Percentiles rank a stretch among this genome's conserved stretches.
These are phyloP conservation scores for Plemyria rubiginata DNA, from an alignment of 2,888 invertebrate species.

Conservation along the genomic window DNA sequence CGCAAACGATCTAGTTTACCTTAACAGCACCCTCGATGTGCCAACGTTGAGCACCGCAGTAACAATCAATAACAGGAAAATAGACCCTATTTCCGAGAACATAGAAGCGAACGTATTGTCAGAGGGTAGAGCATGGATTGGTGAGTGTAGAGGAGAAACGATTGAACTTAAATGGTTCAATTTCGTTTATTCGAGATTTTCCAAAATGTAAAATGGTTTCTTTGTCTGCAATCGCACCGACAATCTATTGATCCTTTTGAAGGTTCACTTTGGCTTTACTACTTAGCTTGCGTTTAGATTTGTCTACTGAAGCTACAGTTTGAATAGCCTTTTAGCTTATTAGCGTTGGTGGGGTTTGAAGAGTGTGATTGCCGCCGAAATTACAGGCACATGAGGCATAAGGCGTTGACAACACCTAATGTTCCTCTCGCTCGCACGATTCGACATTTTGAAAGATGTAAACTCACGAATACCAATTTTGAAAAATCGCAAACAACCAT, in stretches of 20 bases:
- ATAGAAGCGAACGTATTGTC: slow-evolving; percentile 4
- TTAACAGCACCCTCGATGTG: slow-evolving; percentile 32
- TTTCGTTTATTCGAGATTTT: slow-evolving; percentile 25
- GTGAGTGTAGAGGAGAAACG: slow-evolving; percentile 6
- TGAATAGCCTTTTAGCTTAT: too few relatives aligned
- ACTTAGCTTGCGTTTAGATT: too few relatives aligned
- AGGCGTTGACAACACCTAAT: too few relatives aligned
- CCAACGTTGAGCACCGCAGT: background rate
- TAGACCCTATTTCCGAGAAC: background rate
- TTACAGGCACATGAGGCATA: too few relatives aligned
- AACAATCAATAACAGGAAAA: background rate
- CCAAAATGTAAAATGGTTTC: slow-evolving; percentile 25
- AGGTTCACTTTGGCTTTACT: background rate
- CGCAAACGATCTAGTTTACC: slow-evolving; percentile 42
- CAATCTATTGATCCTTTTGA: slow-evolving; percentile 3
- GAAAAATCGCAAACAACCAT: too few relatives aligned
- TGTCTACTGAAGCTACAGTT: too few relatives aligned
- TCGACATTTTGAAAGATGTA: too few relatives aligned
- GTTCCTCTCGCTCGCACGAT: too few relatives aligned
- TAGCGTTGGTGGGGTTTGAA: too few relatives aligned
- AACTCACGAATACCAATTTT: too few relatives aligned
- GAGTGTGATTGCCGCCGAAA: too few relatives aligned
- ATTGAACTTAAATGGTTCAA: slow-evolving; percentile 25
- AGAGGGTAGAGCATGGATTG: background rate
- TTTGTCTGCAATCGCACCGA: slow-evolving; percentile 9